A percentile compares a stretch with the other conserved stretches of the same genome.
Evolutionary conservation across 1,140 invertebrate genomes (phyloP).

Genomic region (Pachypsylla venusta): DNA sequence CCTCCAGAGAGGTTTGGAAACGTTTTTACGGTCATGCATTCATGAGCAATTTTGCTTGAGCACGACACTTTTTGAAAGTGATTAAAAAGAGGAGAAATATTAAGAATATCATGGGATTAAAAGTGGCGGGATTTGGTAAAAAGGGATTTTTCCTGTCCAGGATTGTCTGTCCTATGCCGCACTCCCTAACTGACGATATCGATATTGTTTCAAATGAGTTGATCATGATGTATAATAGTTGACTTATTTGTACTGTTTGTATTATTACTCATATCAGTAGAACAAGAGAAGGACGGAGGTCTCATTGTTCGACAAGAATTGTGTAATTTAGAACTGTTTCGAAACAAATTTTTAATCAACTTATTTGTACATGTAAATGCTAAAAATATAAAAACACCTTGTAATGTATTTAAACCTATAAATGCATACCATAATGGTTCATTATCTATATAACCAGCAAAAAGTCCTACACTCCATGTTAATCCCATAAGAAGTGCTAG

Average conservation of each 20-base stretch:
- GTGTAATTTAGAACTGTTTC: background rate
- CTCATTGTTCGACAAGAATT: background rate
- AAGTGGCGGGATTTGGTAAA: no score
- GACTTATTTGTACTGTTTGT: constrained; percentile 7
- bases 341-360: constrained; percentile 26
- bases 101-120: no score
- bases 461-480: constrained; percentile 37
- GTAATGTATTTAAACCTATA: constrained; percentile 38
- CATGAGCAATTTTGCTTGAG: no score
- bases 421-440: constrained; percentile 37
- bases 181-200: no score
- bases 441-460: constrained; percentile 33
- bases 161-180: no score
- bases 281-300: constrained; percentile 4
- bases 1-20: no score
- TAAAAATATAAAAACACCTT: constrained; percentile 42
- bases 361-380: constrained; percentile 39
- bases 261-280: background rate
- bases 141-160: no score
- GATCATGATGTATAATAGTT: background rate
- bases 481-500: constrained; percentile 39
- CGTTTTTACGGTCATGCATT: no score
- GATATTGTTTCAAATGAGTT: background rate
- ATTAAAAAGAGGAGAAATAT: no score
- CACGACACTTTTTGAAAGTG: no score